Evolutionary conservation across 2,797 vertebrate genomes (phyloP), one percentile per base, ranked within the genome.

Genomic region (Hemibagrus guttatus): DNA sequence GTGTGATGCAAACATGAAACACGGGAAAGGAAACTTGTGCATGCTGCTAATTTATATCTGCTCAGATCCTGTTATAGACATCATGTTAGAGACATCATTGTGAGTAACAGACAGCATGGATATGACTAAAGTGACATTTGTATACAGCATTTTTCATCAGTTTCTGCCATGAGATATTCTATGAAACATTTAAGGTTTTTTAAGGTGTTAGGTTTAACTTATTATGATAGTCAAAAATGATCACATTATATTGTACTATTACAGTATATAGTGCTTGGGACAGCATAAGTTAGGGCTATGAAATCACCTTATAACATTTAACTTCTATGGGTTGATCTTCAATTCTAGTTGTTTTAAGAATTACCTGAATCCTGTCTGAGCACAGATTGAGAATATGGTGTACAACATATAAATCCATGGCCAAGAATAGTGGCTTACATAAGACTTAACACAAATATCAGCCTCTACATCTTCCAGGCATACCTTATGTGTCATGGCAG

Each of bases 341-440:
- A 26, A 26, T n/a, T 76, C n/a, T 76, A 56, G 16, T 26, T 56
- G 17, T 39, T 59, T 59, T 39, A 58, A 35, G 12, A 56, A 58
- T 79, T 35, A 56, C 28, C 54, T 17, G 49, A 76, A 28, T 54
- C 49, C 8, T 54, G 26, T 16, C 3, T 54, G n/a, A 74, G 46
- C 26, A 75, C 2, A 12, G 72, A 75, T 3, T 28, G 42, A 75
- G 49, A 59, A 31, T 23, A 23, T 11, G 4, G 21, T 35, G 59
- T 42, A 13, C 35, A 80, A 59, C 21, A 61, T 23, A 86, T 26
- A 75, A 72, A 86, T 35, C 28, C 26, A 28, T 26, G 74, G 12
- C 58, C 35, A 75, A 42, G 66, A 83, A 75, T 42, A 78, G 72
- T 58, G 81, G 17, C 56, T n/a, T 85, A 23, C 17, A 46, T 79